A percentile compares a stretch with the other conserved stretches of the same genome.
Conservation (phyloP, 2,113 vertebrate genomes). For the Cyanocitta stelleri region DNA sequence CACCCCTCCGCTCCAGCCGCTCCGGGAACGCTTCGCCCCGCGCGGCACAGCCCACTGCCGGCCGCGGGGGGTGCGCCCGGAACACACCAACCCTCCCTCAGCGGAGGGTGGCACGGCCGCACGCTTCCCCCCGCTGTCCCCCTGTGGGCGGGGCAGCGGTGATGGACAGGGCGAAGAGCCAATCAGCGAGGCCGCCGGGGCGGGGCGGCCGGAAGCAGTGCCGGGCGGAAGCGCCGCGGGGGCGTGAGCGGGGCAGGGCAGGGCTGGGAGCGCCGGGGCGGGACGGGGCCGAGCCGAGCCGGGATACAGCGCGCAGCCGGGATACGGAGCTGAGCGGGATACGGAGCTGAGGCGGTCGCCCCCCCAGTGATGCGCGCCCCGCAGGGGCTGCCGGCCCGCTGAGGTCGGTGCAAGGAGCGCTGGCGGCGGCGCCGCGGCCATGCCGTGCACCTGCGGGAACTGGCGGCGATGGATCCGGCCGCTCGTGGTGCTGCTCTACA, state of each 20-base stretch:
- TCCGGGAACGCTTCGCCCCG: rapidly evolving
- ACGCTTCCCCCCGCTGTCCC: rapidly evolving
- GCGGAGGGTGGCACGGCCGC: rapidly evolving
- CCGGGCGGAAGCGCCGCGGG: neutral
- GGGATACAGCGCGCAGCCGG: neutral
- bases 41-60: neutral
- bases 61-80: rapidly evolving
- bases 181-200: neutral
- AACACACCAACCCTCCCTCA: neutral
- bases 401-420: neutral
- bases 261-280: neutral
- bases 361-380: neutral
- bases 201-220: neutral
- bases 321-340: too few relatives aligned
- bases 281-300: neutral
- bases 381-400: neutral
- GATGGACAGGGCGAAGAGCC: neutral
- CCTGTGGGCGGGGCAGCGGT: rapidly evolving
- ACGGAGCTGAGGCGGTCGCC: neutral
- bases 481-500: slow-evolving; percentile 85
- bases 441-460: slow-evolving; percentile 93
- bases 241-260: neutral
- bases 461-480: slow-evolving; percentile 96
- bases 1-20: rapidly evolving
- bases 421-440: slow-evolving; percentile 32